Percentiles rank a stretch among this genome's conserved stretches.
These are phyloP conservation scores for Gymnothorax reevesii DNA, from an alignment of 2,797 vertebrate genomes.

Conservation along the genomic window DNA sequence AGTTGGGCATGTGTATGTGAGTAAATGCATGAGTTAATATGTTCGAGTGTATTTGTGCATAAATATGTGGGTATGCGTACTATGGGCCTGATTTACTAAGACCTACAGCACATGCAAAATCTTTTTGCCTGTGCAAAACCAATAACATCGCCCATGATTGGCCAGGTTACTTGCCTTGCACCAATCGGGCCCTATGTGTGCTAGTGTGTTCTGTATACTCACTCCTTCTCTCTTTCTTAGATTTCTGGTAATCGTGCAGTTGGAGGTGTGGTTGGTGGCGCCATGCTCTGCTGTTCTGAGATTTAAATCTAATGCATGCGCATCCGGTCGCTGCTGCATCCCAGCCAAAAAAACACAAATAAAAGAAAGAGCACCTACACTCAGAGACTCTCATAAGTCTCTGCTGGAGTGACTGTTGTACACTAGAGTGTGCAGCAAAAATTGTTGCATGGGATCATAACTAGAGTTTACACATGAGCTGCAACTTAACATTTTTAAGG, in stretches of 20 bases:
- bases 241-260: slow-evolving; percentile 28
- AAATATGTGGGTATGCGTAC: background rate
- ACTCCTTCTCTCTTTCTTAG: slow-evolving; percentile 19
- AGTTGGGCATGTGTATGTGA: background rate
- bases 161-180: too few relatives aligned
- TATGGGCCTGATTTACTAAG: too few relatives aligned
- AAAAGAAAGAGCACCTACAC: slow-evolving; percentile 16
- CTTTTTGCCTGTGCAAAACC: too few relatives aligned
- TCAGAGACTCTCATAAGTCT: background rate
- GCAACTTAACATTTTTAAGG: background rate
- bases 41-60: background rate
- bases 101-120: too few relatives aligned
- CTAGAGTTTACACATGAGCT: background rate
- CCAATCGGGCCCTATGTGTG: too few relatives aligned
- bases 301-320: slow-evolving; percentile 33
- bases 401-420: slow-evolving; percentile 2
- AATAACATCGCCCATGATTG: too few relatives aligned
- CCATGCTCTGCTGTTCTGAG: slow-evolving; percentile 18
- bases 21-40: background rate
- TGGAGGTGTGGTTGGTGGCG: slow-evolving; percentile 15
- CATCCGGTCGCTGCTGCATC: slow-evolving; percentile 6
- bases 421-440: background rate
- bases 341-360: slow-evolving; percentile 2
- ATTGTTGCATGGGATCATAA: background rate
- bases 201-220: background rate